Percentiles rank a stretch among this genome's conserved stretches.
Conservation (phyloP, 2,888 invertebrate genomes). For the Hypolimnas misippus region DNA sequence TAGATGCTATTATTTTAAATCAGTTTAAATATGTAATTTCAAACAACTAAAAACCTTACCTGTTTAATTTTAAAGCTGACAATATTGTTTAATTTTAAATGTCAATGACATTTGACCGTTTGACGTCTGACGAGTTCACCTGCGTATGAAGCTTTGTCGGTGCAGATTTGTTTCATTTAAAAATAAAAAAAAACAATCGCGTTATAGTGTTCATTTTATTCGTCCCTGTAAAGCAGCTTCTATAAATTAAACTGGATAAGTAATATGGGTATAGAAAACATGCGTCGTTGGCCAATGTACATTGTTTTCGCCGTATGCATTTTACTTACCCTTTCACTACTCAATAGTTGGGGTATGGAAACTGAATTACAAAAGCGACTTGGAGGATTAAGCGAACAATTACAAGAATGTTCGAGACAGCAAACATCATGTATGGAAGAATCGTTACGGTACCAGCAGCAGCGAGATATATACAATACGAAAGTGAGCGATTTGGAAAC, state of each 20-base stretch:
- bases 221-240: background rate
- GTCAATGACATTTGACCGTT: slow-evolving; percentile 33
- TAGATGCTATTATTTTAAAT: too few species aligned
- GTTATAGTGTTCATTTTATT: background rate
- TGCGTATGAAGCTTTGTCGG: slow-evolving; percentile 21
- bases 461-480: slow-evolving; percentile 65
- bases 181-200: slow-evolving; percentile 8
- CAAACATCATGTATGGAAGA: slow-evolving; percentile 75
- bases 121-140: slow-evolving; percentile 14
- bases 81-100: background rate
- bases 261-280: slow-evolving; percentile 78
- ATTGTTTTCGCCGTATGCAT: slow-evolving; percentile 74
- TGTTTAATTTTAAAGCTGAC: background rate
- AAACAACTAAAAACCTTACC: background rate
- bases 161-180: slow-evolving; percentile 19
- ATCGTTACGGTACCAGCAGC: slow-evolving; percentile 68
- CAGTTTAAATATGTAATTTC: too few species aligned
- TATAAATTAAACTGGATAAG: slow-evolving; percentile 20
- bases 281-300: slow-evolving; percentile 81
- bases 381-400: slow-evolving; percentile 64
- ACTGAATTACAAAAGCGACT: slow-evolving; percentile 70
- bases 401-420: slow-evolving; percentile 73
- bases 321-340: slow-evolving; percentile 74
- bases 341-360: slow-evolving; percentile 77
- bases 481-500: slow-evolving; percentile 69